Percentiles rank a stretch among this genome's conserved stretches.
These are phyloP conservation scores for Diadromus collaris DNA, from an alignment of 2,888 invertebrate genomes.

Conservation along the genomic window DNA sequence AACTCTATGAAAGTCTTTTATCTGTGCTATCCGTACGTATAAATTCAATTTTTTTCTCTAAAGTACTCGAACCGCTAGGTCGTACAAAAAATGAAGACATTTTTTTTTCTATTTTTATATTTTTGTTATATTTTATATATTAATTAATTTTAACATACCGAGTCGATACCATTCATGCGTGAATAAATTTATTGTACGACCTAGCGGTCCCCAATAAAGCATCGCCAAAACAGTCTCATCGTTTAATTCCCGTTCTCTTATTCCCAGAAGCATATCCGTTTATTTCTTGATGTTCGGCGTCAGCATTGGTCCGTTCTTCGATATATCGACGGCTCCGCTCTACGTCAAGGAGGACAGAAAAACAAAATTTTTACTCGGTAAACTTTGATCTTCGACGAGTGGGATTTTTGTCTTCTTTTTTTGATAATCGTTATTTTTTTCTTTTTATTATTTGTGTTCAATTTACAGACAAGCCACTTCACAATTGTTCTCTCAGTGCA, in stretches of 20 bases:
- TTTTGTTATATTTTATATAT: too few species aligned
- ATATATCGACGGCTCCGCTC: conserved; percentile 80
- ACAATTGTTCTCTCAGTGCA: conserved; percentile 89
- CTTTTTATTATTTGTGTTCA: conserved; percentile 8
- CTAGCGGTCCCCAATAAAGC: background rate
- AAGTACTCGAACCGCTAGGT: background rate
- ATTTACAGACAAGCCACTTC: conserved; percentile 84
- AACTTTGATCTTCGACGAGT: conserved; percentile 9
- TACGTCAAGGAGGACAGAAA: conserved; percentile 78
- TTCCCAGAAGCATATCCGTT: conserved; percentile 85
- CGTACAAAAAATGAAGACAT: background rate
- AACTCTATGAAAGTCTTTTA: conserved; percentile 91
- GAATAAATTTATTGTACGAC: background rate
- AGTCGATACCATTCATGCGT: too few species aligned
- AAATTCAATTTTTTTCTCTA: conserved; percentile 3
- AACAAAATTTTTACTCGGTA: conserved; percentile 76
- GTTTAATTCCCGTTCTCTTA: conserved; percentile 43
- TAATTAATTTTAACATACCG: too few species aligned
- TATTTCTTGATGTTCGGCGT: conserved; percentile 92
- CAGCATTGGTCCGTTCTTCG: conserved; percentile 89
- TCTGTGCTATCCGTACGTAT: conserved; percentile 94
- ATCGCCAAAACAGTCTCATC: background rate
- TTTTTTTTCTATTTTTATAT: too few species aligned
- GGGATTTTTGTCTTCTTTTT: background rate
- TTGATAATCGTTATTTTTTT: background rate